A percentile compares a stretch with the other conserved stretches of the same genome.
Evolutionary conservation across 2,888 invertebrate genomes (phyloP).

Genomic region (Brachyopa scutellaris): DNA sequence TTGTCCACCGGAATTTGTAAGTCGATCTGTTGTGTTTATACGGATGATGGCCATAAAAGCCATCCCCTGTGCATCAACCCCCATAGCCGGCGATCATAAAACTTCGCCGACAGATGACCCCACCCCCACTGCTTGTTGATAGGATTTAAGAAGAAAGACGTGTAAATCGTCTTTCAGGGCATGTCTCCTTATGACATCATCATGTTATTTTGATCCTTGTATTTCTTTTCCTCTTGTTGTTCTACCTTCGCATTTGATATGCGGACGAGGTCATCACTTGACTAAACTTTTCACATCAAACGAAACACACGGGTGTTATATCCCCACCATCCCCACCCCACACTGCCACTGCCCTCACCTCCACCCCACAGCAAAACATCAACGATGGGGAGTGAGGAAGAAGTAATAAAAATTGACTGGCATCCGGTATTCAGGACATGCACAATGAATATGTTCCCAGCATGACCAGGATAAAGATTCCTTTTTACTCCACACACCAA

Average conservation of each 20-base stretch:
- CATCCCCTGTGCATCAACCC: neutral
- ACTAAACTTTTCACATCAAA: conserved; percentile 66
- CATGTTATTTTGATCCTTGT: conserved; percentile 61
- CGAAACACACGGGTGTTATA: neutral
- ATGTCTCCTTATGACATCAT: conserved; percentile 66
- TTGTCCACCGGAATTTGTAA: conserved; percentile 58
- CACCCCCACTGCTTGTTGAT: too few relatives aligned
- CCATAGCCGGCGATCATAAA: conserved; percentile 33
- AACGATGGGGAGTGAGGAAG: neutral
- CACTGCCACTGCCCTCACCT: too few relatives aligned
- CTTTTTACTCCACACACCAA: conserved; percentile 23
- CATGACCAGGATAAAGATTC: conserved; percentile 65
- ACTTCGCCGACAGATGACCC: neutral
- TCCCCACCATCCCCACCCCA: neutral
- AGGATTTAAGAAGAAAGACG: neutral
- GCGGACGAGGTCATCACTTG: conserved; percentile 67
- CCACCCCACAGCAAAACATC: too few relatives aligned
- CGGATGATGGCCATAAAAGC: conserved; percentile 58
- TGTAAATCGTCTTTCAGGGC: conserved; percentile 57
- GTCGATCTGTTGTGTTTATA: conserved; percentile 66
- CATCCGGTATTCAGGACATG: conserved; percentile 72
- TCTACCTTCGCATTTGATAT: conserved; percentile 54
- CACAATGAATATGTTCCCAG: conserved; percentile 68
- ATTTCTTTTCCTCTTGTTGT: conserved; percentile 8
- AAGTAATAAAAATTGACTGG: conserved; percentile 67